phyloP scores from a whole-genome alignment of 2,797 vertebrate genomes.

The Sylvia borin region DNA sequence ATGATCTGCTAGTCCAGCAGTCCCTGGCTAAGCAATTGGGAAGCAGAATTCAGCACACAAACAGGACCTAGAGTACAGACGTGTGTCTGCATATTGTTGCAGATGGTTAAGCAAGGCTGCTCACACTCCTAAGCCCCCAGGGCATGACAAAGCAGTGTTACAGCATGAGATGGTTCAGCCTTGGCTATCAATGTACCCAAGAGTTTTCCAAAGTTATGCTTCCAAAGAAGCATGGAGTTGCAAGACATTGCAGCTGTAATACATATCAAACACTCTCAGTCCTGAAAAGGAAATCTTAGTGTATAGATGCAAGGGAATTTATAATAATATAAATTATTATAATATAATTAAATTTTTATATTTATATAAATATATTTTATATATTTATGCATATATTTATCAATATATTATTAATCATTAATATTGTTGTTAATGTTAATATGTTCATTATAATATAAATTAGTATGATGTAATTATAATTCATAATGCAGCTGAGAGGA shows the following conservation, averaged over 20 bases:
- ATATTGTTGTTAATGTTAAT: no score
- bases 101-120: neutral
- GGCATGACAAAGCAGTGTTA: neutral
- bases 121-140: neutral
- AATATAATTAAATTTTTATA: no score
- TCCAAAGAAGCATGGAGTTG: neutral
- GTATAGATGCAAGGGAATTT: neutral
- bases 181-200: neutral
- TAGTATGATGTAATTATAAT: no score
- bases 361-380: no score
- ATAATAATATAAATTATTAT: neutral
- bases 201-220: neutral
- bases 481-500: neutral
- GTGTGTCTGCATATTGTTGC: neutral
- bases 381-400: no score
- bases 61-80: neutral
- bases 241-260: neutral
- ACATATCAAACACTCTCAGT: neutral
- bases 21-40: neutral
- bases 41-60: neutral
- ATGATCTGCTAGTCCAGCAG: neutral
- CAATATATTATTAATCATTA: no score
- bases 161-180: neutral
- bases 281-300: neutral
- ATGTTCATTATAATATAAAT: no score